Base-by-base conservation (phyloP, 2,797 vertebrate genomes). In the Hippoglossus hippoglossus region DNA sequence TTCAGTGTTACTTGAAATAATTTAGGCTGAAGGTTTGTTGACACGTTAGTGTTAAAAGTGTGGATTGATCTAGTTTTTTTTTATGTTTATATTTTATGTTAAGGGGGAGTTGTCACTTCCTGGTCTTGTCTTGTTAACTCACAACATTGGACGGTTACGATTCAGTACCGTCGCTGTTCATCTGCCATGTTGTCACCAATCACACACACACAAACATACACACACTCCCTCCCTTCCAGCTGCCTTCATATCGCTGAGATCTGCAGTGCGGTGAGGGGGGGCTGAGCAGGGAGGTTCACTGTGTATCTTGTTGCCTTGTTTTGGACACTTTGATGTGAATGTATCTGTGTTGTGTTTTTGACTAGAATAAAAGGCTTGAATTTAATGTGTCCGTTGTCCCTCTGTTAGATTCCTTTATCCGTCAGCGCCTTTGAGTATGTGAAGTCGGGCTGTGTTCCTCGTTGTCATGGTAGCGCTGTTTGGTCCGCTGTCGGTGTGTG, bases 341-440 rank as follows among this genome's bases (percentile, higher is more conserved):
- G 61, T 84, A 41, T 83, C 57, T 73, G 54, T 71, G 50, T 84
- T 78, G 54, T 87, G 78, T 86, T 83, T 73, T 57, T 13, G 0
- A 64, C 51, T 71, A 55, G 57, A 93, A 92, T 91, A 91, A 93
- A 93, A 87, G 36, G 41, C 55, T 74, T 85, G 50, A 60, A 83
- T 18, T 76, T 66, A 70, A 68, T 34, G 8, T 34, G 34, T 34
- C 47, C 1, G 1, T 46, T 65, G 73, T 74, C 63, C 77, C 59
- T 74, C 59, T 73, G 2, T 59, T 58, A 19, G 34, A 68, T 60
- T 63, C 0, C 13, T 88, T 77, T 44, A 50, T 61, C 21, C 59
- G 21, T 24, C 1, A 63, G 25, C 5, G 1, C 15, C 60, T 58
- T 50, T 50, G n/a, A 26, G 19, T 67, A 22, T 63, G 54, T 58